These are phyloP conservation scores for Nemoura dubitans DNA, from an alignment of 2,888 invertebrate genomes.

Conservation along the genomic window DNA sequence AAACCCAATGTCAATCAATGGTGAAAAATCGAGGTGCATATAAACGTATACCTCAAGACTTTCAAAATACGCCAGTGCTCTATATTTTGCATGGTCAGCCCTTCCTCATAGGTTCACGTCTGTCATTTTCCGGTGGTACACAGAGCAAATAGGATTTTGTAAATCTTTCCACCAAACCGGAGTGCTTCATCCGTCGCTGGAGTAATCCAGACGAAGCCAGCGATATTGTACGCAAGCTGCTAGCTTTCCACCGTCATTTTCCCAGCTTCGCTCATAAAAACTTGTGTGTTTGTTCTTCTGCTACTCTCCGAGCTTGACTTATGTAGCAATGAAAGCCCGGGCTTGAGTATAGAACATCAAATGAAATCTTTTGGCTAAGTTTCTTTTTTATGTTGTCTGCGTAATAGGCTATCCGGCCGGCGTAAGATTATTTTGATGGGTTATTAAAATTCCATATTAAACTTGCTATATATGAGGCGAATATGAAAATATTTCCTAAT, in stretches of 20 bases:
- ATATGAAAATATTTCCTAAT: not conserved
- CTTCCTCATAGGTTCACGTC: no score
- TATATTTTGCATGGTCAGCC: no score
- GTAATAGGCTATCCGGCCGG: not conserved
- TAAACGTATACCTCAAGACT: no score
- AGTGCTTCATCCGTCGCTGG: not conserved
- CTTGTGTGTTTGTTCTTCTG: not conserved
- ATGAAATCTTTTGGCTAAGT: not conserved
- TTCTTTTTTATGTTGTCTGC: not conserved
- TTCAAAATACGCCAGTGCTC: no score
- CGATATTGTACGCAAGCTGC: not conserved
- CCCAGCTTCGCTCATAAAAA: not conserved
- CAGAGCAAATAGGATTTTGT: not conserved
- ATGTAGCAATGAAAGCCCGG: not conserved
- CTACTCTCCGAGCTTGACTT: not conserved
- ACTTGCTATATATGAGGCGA: not conserved
- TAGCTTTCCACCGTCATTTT: not conserved
- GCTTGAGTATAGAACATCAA: not conserved
- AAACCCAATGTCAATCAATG: no score
- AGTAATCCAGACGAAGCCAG: not conserved
- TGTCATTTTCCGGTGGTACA: not conserved
- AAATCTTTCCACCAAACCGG: not conserved
- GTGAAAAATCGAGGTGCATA: no score
- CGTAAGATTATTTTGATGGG: not conserved
- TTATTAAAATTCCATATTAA: not conserved